phyloP scores from a whole-genome alignment of 2,113 vertebrate genomes.

The Poecile atricapillus region DNA sequence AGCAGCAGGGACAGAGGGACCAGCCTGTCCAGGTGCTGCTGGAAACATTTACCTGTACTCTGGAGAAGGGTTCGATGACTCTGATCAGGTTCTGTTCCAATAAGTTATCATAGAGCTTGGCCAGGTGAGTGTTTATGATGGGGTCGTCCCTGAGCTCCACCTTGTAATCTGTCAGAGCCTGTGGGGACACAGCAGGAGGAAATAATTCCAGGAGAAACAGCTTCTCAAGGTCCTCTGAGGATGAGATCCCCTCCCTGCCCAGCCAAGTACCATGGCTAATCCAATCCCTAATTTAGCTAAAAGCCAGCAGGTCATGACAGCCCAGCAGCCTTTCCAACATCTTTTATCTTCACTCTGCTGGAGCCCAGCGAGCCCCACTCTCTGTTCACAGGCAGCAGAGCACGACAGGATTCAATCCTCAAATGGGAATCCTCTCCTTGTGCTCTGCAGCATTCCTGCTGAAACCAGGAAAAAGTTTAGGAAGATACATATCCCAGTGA shows the following conservation, averaged over 20 bases:
- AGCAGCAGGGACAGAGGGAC: background rate
- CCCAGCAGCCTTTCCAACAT: background rate
- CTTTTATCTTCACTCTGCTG: background rate
- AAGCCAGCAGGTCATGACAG: background rate
- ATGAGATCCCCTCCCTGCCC: background rate
- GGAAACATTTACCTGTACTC: conserved; percentile 86
- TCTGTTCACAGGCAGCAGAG: background rate
- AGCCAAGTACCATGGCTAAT: background rate
- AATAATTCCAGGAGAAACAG: background rate
- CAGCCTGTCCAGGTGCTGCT: rapidly evolving
- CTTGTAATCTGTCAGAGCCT: conserved; percentile 97
- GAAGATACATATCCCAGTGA: background rate
- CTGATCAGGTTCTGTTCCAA: conserved; percentile 98
- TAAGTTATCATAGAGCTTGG: conserved; percentile 94
- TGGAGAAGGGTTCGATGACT: conserved; percentile 98
- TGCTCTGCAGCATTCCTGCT: background rate
- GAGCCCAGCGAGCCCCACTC: background rate
- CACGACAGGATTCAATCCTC: background rate
- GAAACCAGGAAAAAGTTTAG: background rate
- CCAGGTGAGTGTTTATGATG: conserved; percentile 96
- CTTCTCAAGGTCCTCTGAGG: background rate
- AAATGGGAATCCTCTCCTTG: background rate
- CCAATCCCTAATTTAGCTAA: background rate
- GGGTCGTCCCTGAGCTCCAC: conserved; percentile 95
- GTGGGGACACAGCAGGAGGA: background rate